Percentiles rank a stretch among this genome's conserved stretches.
Evolutionary conservation across 2,888 invertebrate species (phyloP).

Genomic region (Aplocera efformata): DNA sequence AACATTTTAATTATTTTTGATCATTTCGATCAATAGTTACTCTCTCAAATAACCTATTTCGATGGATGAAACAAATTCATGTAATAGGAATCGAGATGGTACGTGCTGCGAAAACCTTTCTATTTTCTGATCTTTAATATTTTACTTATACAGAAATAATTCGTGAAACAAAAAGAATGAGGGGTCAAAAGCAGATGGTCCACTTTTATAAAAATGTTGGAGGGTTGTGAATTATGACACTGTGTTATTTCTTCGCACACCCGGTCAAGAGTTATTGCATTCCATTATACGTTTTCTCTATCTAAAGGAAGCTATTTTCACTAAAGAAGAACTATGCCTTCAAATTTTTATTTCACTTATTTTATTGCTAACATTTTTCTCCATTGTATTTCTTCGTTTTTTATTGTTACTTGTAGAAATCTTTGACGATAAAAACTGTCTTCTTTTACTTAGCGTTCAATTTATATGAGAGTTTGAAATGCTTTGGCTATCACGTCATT

Average conservation of each 20-base stretch:
- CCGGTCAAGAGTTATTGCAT: slow-evolving; percentile 81
- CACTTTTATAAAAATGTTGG: slow-evolving; percentile 80
- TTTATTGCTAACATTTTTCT: slow-evolving; percentile 41
- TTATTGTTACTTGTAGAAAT: neutral
- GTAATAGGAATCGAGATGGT: slow-evolving; percentile 35
- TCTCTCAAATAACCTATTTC: too few species aligned
- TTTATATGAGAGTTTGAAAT: slow-evolving; percentile 43
- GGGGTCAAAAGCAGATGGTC: slow-evolving; percentile 81
- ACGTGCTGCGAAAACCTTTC: slow-evolving; percentile 51
- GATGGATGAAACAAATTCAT: neutral
- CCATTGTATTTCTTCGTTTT: slow-evolving; percentile 4
- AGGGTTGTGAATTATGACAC: slow-evolving; percentile 81
- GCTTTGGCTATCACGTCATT: slow-evolving; percentile 43
- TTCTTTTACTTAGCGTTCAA: slow-evolving; percentile 6
- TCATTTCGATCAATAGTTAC: too few species aligned
- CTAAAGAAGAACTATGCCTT: slow-evolving; percentile 74
- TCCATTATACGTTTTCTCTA: slow-evolving; percentile 80
- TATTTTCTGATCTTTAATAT: slow-evolving; percentile 54
- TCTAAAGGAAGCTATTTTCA: slow-evolving; percentile 79
- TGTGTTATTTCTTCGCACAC: slow-evolving; percentile 80
- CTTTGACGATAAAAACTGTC: neutral
- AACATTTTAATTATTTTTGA: too few species aligned
- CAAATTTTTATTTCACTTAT: slow-evolving; percentile 71
- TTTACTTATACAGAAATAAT: slow-evolving; percentile 75
- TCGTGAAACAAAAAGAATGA: slow-evolving; percentile 78